Evolutionary conservation across 2,888 invertebrate species (phyloP), one percentile per base, ranked within the genome.

Genomic region (Byasa hedistus): DNA sequence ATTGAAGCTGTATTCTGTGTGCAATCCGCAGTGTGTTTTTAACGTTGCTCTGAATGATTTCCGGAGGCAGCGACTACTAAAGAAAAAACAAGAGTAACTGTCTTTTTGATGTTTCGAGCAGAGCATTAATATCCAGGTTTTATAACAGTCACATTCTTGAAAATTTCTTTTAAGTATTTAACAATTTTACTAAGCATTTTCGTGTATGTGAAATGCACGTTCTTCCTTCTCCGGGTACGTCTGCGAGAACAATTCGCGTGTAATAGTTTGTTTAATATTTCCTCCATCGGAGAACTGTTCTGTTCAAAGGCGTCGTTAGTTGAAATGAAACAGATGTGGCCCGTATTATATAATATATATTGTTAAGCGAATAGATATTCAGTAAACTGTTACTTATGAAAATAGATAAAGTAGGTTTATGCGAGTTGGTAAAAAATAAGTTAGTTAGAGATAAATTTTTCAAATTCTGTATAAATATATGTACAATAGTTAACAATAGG

Each of bases 311-410:
- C 52, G 64, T 58, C 54, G 64, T 64, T 58, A 54, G 51, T 58
- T 64, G 64, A 64, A 58, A 64, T 64, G 57, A 64, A 64, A 58
- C 64, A 64, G 57, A 27, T 64, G 64, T 57, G 57, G n/a, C 57
- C n/a, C 5, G 23, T 55, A 10, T 12, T 15, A 15, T 48, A 56
- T 24, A 44, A 44, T 44, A 4, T 44, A 4, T 19, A 44, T 44
- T 44, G 44, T 44, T 56, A 63, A 44, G 51, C 19, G 22, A 17
- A 17, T 23, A 8, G 21, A 60, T 52, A 52, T 61, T 52, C 24
- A 19, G 19, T 44, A n/a, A n/a, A 32, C n/a, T 27, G 10, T 44
- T 19, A 44, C 19, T 7, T 36, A n/a, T n/a, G n/a, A n/a, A n/a
- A n/a, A n/a, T n/a, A n/a, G n/a, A n/a, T n/a, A n/a, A n/a, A n/a